Percentiles rank a stretch among this genome's conserved stretches.
Conservation (phyloP, 2,888 invertebrate genomes). For the Agrotis clavis region DNA sequence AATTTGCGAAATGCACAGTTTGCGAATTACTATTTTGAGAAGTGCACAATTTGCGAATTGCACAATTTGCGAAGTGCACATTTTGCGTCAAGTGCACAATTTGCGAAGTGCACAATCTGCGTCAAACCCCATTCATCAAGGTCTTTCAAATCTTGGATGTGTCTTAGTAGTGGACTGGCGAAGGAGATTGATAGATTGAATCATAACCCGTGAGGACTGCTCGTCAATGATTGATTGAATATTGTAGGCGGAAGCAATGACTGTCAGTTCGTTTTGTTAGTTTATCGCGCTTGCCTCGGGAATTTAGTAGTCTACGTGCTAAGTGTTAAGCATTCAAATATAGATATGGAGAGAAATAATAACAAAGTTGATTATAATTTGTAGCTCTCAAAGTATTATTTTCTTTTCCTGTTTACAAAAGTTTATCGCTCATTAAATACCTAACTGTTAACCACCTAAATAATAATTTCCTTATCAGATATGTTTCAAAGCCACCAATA, state of each 20-base stretch:
- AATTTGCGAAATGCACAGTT: no score
- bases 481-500: slow-evolving; percentile 59
- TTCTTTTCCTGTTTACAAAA: slow-evolving; percentile 22
- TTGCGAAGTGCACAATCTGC: no score
- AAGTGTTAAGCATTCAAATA: no score
- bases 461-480: slow-evolving; percentile 52
- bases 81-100: no score
- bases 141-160: not conserved
- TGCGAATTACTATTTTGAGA: no score
- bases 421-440: slow-evolving; percentile 9
- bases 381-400: not conserved
- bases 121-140: slow-evolving; percentile 7
- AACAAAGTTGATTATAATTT: slow-evolving; percentile 2
- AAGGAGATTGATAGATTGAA: not conserved
- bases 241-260: not conserved
- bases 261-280: not conserved
- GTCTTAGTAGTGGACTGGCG: not conserved
- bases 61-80: no score
- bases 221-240: no score
- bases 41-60: no score
- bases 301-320: not conserved
- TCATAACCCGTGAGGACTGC: no score
- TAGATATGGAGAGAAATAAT: not conserved
- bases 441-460: slow-evolving; percentile 4
- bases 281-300: not conserved